Conservation (phyloP, 2,888 invertebrate genomes). For the Clunio marinus region DNA sequence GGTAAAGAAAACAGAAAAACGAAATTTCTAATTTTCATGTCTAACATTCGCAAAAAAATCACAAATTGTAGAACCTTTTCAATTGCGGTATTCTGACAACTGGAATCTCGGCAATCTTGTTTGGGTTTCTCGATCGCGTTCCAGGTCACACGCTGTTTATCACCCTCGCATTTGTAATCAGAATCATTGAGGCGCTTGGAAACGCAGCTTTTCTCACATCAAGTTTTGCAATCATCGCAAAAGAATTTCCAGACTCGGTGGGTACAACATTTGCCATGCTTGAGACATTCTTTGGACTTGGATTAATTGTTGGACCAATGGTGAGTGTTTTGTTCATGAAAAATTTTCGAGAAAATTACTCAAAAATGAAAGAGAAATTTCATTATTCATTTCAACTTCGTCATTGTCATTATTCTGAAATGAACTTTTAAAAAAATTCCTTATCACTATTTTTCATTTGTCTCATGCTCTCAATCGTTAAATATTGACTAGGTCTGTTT, state of each 20-base stretch:
- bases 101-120: conserved; percentile 75
- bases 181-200: conserved; percentile 79
- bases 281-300: conserved; percentile 84
- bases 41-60: background rate
- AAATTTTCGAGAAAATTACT: no score
- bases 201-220: conserved; percentile 83
- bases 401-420: background rate
- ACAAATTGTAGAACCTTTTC: conserved; percentile 57
- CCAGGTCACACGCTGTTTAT: conserved; percentile 67
- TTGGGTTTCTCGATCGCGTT: conserved; percentile 54
- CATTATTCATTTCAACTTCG: no score
- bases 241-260: conserved; percentile 80
- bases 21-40: background rate
- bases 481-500: conserved; percentile 16
- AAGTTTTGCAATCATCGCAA: conserved; percentile 80
- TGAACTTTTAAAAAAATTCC: background rate
- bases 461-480: background rate
- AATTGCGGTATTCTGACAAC: conserved; percentile 79
- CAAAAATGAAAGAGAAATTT: no score
- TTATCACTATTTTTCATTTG: background rate
- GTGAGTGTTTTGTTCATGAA: no score
- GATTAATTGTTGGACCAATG: conserved; percentile 83
- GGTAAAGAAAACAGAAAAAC: no score
- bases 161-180: conserved; percentile 68
- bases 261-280: conserved; percentile 80